Base-by-base conservation (phyloP, 1,140 invertebrate species). In the Brachionus rotundiformis region DNA sequence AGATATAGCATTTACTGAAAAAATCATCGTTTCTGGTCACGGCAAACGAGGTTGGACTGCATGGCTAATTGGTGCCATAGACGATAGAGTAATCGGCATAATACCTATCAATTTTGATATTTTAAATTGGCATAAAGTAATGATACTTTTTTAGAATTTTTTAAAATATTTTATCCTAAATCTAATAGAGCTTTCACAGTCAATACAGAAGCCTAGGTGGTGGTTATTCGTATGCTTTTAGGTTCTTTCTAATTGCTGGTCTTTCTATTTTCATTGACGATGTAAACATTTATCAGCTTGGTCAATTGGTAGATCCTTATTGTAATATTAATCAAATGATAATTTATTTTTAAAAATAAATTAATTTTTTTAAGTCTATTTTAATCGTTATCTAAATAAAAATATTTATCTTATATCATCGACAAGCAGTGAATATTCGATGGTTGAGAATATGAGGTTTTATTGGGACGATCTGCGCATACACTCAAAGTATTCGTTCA, bases 201-300 rank as follows among this genome's bases (percentile, higher is more conserved):
- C 75, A 77, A n/a, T 77, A 47, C 31, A 49, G n/a, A n/a, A 77
- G 41, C 49, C 25, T 77, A n/a, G 49, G 49, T 59, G 75, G 75
- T 25, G 36, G 39, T 10, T 77, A 47, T 33, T 77, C 75, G 10
- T 77, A 33, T 23, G 75, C 49, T n/a, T 36, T 77, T 11, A 59
- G 25, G 23, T 13, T 23, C 31, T 77, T 49, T 49, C 25, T 33
- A 7, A 49, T 49, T 4, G 39, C 41, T 49, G 33, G 33, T 54
- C 11, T 77, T 31, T 23, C 75, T 16, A 25, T 44, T 11, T 33
- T 54, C 7, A 31, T 77, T 19, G 75, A 77, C 19, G 75, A 77
- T 10, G 11, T 31, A 36, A 49, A 59, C 19, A 29, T 75, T 49
- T 77, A 77, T 19, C 16, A 77, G 7, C 31, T 77, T 44, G 10